Evolutionary conservation across 2,888 invertebrate species (phyloP).

Genomic region (Mystacides longicornis): DNA sequence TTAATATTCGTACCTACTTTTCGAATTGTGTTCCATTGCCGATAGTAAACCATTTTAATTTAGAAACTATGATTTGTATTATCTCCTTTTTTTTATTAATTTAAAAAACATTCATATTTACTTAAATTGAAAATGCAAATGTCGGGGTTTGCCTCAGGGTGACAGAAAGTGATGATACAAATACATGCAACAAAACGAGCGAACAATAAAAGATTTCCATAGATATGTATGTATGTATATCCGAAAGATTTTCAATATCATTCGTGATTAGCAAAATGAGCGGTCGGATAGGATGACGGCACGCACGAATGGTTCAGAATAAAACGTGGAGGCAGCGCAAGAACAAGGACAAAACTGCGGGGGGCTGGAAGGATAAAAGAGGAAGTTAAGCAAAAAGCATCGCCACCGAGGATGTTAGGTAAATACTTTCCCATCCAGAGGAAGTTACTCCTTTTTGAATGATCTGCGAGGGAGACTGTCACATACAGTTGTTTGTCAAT

Average conservation of each 20-base stretch:
- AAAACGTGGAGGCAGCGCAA: neutral
- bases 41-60: too few species aligned
- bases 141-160: neutral
- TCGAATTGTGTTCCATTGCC: too few species aligned
- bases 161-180: neutral
- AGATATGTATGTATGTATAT: constrained; percentile 10
- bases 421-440: neutral
- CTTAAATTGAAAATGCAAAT: too few species aligned
- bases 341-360: neutral
- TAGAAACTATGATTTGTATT: too few species aligned
- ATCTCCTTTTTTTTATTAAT: too few species aligned
- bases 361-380: neutral
- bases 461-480: constrained; percentile 2
- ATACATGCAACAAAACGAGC: neutral
- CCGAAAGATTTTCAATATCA: constrained; percentile 16
- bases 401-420: neutral
- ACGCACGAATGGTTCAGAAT: constrained; percentile 13
- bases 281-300: constrained; percentile 16
- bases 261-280: constrained; percentile 19
- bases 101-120: too few species aligned
- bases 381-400: constrained; percentile 4
- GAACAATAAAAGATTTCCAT: constrained; percentile 7
- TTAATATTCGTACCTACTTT: too few species aligned
- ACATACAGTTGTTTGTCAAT: neutral
- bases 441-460: constrained; percentile 6